A percentile compares a stretch with the other conserved stretches of the same genome.
Evolutionary conservation across 2,888 invertebrate species (phyloP).

Genomic region (Bruchidius siliquastri): DNA sequence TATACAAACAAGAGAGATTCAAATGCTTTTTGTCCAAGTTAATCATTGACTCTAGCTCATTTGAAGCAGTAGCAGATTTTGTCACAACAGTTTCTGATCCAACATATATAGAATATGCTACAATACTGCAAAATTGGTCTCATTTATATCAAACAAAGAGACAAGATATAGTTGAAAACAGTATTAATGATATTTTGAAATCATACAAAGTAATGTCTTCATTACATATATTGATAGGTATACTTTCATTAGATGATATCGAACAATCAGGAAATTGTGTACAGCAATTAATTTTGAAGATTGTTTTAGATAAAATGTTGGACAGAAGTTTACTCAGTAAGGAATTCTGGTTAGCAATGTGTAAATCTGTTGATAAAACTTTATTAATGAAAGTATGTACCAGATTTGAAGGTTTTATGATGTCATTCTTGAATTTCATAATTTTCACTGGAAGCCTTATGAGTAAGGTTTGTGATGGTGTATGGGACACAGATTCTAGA

Average conservation of each 20-base stretch:
- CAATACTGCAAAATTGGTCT: slow-evolving; percentile 35
- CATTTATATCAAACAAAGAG: slow-evolving; percentile 34
- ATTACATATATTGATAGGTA: slow-evolving; percentile 34
- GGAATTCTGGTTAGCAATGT: slow-evolving; percentile 41
- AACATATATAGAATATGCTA: slow-evolving; percentile 29
- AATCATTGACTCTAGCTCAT: slow-evolving; percentile 34
- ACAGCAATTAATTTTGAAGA: slow-evolving; percentile 33
- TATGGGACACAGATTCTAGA: slow-evolving; percentile 41
- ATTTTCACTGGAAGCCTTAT: slow-evolving; percentile 46
- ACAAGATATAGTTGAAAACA: slow-evolving; percentile 28
- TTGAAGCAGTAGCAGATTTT: slow-evolving; percentile 35
- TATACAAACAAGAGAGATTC: slow-evolving; percentile 46
- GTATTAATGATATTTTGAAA: slow-evolving; percentile 34
- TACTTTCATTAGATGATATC: slow-evolving; percentile 29
- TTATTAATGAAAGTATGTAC: slow-evolving; percentile 38
- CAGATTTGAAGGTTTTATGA: slow-evolving; percentile 41
- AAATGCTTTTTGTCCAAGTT: slow-evolving; percentile 38
- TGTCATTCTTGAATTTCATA: slow-evolving; percentile 46
- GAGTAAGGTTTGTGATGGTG: slow-evolving; percentile 40
- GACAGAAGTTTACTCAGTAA: slow-evolving; percentile 38
- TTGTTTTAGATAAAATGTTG: slow-evolving; percentile 39
- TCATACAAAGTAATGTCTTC: slow-evolving; percentile 40
- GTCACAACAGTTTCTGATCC: slow-evolving; percentile 17
- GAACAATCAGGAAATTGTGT: slow-evolving; percentile 23
- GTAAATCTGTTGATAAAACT: slow-evolving; percentile 37